These are phyloP conservation scores for Lepidurus apus DNA, from an alignment of 1,140 invertebrate genomes.

Conservation along the genomic window DNA sequence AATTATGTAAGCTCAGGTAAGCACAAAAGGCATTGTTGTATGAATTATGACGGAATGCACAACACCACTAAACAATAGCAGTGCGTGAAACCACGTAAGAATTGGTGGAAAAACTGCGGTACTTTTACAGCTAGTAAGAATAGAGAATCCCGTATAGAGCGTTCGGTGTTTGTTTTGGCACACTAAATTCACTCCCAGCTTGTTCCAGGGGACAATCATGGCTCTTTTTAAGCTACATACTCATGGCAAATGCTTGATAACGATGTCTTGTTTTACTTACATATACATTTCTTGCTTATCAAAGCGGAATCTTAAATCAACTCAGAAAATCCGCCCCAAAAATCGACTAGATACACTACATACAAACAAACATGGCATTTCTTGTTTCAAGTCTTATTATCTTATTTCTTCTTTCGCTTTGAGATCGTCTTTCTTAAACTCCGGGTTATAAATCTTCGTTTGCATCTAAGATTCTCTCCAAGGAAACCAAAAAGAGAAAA, in stretches of 20 bases:
- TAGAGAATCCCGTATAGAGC: neutral
- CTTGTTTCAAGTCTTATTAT: neutral
- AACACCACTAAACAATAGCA: neutral
- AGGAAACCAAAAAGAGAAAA: neutral
- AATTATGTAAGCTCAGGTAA: slow-evolving; percentile 10
- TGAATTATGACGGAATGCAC: slow-evolving; percentile 19
- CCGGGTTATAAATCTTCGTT: neutral
- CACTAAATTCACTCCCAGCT: neutral
- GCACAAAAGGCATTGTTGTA: slow-evolving; percentile 11
- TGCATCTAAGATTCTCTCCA: neutral
- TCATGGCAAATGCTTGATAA: neutral
- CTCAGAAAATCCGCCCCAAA: neutral
- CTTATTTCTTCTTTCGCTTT: neutral
- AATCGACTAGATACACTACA: slow-evolving; percentile 14
- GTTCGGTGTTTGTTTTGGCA: neutral
- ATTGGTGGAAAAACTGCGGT: slow-evolving; percentile 14
- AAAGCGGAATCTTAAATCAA: neutral
- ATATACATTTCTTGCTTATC: neutral
- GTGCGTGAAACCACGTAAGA: neutral
- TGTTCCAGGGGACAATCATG: no score
- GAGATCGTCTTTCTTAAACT: neutral
- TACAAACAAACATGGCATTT: neutral
- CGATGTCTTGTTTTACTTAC: neutral
- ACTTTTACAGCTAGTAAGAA: neutral
- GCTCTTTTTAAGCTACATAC: no score